Evolutionary conservation across 2,797 vertebrate genomes (phyloP).

Genomic region (Perodicticus potto): DNA sequence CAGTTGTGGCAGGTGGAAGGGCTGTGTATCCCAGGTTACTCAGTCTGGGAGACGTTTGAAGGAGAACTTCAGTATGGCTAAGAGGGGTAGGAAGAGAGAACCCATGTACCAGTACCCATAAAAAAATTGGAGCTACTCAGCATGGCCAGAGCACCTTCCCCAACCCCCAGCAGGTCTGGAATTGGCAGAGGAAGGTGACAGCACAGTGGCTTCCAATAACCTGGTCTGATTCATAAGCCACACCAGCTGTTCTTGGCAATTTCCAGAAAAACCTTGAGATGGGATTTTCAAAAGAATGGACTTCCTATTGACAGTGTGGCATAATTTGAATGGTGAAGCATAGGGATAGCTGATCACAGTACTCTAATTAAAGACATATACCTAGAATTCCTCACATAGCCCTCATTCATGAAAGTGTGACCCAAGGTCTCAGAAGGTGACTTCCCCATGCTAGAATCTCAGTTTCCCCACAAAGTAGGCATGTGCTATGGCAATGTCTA

Average conservation of each 20-base stretch:
- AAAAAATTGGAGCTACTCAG: background rate
- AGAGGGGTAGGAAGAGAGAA: too few relatives aligned
- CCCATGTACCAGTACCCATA: too few relatives aligned
- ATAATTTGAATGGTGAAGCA: background rate
- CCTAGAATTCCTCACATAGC: background rate
- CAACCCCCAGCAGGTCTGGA: background rate
- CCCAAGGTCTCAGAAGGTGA: background rate
- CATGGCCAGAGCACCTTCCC: background rate
- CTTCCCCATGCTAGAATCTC: background rate
- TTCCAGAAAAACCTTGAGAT: background rate
- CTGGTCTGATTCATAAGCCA: background rate
- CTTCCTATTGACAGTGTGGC: background rate
- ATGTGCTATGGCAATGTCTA: accelerated
- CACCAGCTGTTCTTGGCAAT: background rate
- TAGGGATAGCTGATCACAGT: background rate
- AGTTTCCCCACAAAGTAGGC: background rate
- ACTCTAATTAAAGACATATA: background rate
- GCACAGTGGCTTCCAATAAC: background rate
- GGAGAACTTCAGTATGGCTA: background rate
- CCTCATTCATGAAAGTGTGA: background rate
- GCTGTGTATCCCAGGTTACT: background rate
- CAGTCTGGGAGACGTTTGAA: background rate
- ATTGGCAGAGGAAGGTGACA: background rate
- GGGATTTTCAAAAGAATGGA: background rate
- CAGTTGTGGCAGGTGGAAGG: background rate